Conservation (phyloP, 2,888 invertebrate species). For the Metallyticus violacea region DNA sequence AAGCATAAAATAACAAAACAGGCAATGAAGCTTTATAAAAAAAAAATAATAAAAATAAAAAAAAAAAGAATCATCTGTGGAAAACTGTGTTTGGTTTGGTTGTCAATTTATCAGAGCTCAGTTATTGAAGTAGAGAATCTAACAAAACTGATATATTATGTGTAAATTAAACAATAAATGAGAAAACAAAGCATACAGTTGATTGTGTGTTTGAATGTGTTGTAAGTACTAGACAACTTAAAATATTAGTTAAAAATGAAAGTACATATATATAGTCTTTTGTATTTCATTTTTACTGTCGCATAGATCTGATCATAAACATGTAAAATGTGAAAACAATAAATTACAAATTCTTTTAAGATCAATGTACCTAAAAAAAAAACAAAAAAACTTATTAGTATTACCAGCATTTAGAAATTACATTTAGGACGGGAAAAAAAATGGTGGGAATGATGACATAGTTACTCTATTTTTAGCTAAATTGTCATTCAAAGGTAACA, state of each 20-base stretch:
- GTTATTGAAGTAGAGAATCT: not conserved
- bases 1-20: not conserved
- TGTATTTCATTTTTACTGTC: constrained; percentile 32
- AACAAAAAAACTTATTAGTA: too few species aligned
- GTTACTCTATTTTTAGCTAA: too few species aligned
- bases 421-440: too few species aligned
- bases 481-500: too few species aligned
- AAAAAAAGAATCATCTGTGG: not conserved
- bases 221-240: not conserved
- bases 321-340: constrained; percentile 18
- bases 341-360: not conserved
- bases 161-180: not conserved
- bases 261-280: constrained; percentile 25
- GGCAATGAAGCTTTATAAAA: not conserved
- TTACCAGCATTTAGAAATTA: too few species aligned
- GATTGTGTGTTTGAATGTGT: constrained; percentile 11
- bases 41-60: too few species aligned
- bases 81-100: not conserved
- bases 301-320: constrained; percentile 29
- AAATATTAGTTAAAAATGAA: not conserved
- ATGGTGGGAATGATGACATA: too few species aligned
- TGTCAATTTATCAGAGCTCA: not conserved
- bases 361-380: not conserved
- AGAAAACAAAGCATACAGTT: not conserved
- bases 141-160: not conserved